Percentiles rank a stretch among this genome's conserved stretches.
Evolutionary conservation across 2,888 invertebrate species (phyloP).

Genomic region (Yponomeuta malinellus): DNA sequence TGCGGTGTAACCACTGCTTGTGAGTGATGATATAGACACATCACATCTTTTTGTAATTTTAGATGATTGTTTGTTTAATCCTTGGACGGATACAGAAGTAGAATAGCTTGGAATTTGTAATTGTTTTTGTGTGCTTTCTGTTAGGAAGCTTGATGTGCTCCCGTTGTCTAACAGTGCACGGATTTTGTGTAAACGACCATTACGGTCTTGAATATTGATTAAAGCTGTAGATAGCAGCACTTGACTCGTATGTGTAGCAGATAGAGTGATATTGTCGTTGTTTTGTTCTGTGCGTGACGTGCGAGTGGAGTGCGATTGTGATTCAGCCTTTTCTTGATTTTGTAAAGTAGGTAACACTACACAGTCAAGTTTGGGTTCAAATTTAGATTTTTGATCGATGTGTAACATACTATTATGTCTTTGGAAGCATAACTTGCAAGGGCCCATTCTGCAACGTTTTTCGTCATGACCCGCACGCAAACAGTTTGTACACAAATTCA

Average conservation of each 20-base stretch:
- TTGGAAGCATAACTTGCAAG: constrained; percentile 20
- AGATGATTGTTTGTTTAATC: constrained; percentile 11
- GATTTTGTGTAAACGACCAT: constrained; percentile 14
- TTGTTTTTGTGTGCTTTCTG: constrained; percentile 11
- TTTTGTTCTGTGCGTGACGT: constrained; percentile 1
- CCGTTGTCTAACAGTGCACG: constrained; percentile 15
- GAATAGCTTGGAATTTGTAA: constrained; percentile 11
- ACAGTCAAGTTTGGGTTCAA: background rate
- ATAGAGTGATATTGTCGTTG: constrained; percentile 11
- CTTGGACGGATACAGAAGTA: constrained; percentile 9
- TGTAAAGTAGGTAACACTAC: constrained; percentile 14
- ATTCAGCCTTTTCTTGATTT: background rate
- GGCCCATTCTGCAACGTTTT: constrained; percentile 19
- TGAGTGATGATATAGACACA: constrained; percentile 13
- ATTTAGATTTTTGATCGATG: background rate
- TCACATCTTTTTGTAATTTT: constrained; percentile 7
- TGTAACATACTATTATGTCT: constrained; percentile 19
- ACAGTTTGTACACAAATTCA: constrained; percentile 23
- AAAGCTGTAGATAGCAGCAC: constrained; percentile 13
- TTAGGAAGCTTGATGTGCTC: constrained; percentile 13
- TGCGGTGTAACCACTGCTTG: constrained; percentile 14
- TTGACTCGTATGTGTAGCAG: constrained; percentile 9
- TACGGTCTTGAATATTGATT: constrained; percentile 15
- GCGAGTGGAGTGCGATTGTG: background rate
- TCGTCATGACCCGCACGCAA: constrained; percentile 22